A percentile compares a stretch with the other conserved stretches of the same genome.
Evolutionary conservation across 1,140 invertebrate species (phyloP).

Genomic region (Glossosoma conforme): DNA sequence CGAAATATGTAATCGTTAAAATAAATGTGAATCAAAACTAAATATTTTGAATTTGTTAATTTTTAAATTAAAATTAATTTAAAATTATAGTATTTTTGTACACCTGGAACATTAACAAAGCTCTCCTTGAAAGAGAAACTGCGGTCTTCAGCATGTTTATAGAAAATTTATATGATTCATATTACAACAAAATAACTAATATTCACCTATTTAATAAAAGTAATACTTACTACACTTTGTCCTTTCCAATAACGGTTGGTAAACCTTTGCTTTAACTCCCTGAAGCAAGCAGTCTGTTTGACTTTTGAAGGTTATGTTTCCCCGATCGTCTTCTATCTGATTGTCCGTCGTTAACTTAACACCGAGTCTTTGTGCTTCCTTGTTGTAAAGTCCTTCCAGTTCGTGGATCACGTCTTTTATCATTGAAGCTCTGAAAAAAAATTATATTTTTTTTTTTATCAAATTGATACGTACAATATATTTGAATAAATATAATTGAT

Average conservation of each 20-base stretch:
- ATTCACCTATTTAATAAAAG: too few relatives aligned
- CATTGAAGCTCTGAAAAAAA: constrained; percentile 63
- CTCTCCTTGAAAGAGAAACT: too few relatives aligned
- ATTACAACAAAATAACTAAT: too few relatives aligned
- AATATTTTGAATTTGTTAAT: too few relatives aligned
- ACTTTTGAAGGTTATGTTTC: constrained; percentile 30
- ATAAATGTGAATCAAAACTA: too few relatives aligned
- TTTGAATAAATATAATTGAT: too few relatives aligned
- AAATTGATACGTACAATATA: too few relatives aligned
- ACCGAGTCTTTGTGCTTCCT: constrained; percentile 6
- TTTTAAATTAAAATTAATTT: too few relatives aligned
- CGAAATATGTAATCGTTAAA: too few relatives aligned
- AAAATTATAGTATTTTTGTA: too few relatives aligned
- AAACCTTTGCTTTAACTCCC: constrained; percentile 61
- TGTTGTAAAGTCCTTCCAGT: constrained; percentile 45
- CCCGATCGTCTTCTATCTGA: neutral
- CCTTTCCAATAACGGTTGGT: constrained; percentile 69
- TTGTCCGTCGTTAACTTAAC: neutral
- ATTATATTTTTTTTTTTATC: neutral
- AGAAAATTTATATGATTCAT: too few relatives aligned
- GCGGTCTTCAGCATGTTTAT: too few relatives aligned
- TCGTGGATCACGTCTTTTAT: constrained; percentile 62
- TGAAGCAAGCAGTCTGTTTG: constrained; percentile 61
- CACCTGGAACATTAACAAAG: neutral
- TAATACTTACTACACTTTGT: constrained; percentile 64